Base-by-base conservation (phyloP, 1,140 invertebrate genomes). In the Hestina assimilis region DNA sequence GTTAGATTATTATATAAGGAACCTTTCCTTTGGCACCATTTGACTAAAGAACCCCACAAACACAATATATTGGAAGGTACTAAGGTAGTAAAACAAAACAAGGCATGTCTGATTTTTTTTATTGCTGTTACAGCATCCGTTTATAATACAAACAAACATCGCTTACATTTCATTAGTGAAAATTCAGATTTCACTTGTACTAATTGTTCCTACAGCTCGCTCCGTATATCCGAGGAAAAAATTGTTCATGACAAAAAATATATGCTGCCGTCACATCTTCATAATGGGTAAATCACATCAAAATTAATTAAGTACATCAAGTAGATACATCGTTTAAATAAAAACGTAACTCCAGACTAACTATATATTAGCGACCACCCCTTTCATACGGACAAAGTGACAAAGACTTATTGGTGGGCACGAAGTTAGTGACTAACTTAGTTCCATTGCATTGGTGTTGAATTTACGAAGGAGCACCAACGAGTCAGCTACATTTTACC, bases 41-140 rank as follows among this genome's bases (percentile, higher is more conserved):
- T n/a, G n/a, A n/a, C n/a, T n/a, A n/a, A n/a, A n/a, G n/a, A n/a
- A n/a, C n/a, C n/a, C n/a, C n/a, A n/a, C n/a, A n/a, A n/a, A n/a
- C n/a, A n/a, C n/a, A n/a, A n/a, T n/a, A n/a, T n/a, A n/a, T n/a
- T n/a, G n/a, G n/a, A n/a, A n/a, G n/a, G n/a, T n/a, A n/a, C n/a
- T n/a, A n/a, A n/a, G 12, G 14, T 33, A 33, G 42, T 70, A 73
- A 66, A 72, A 60, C 63, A 59, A 59, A 65, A 53, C 24, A 53
- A 24, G 70, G 61, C 75, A 75, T 72, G 72, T 84, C 73, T 76
- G 79, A 85, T 79, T 79, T 84, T 87, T 84, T 85, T 87, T 84
- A 88, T 89, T 89, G 87, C 86, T 89, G 82, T 87, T 72, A 84
- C 83, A 89, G 84, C 84, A 80, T 89, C 75, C 69, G 68, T 84